Conservation (phyloP, 2,888 invertebrate genomes). For the Furcula furcula region DNA sequence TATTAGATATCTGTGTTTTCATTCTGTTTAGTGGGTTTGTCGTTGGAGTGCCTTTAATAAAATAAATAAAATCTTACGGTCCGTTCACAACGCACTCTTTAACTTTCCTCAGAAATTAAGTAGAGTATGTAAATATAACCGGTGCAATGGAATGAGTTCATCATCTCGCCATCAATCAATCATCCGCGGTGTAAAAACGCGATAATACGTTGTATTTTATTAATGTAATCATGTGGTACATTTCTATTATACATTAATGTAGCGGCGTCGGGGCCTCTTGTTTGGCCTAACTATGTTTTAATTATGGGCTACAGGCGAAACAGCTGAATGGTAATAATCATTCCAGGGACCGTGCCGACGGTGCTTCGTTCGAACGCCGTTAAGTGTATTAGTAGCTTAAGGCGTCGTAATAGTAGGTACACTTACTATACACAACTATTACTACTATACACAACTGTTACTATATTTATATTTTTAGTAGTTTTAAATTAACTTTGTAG, state of each 20-base stretch:
- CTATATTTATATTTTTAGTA: too few species aligned
- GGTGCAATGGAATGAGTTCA: conserved; percentile 18
- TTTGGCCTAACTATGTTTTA: conserved; percentile 76
- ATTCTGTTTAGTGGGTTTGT: too few species aligned
- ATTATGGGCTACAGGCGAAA: conserved; percentile 63
- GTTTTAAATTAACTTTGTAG: too few species aligned
- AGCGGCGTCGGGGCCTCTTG: conserved; percentile 46
- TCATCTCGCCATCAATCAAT: conserved; percentile 51
- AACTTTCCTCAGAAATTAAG: not conserved
- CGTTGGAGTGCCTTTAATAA: too few species aligned
- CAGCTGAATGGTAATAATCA: conserved; percentile 63
- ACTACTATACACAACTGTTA: too few species aligned
- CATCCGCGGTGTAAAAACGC: conserved; percentile 40
- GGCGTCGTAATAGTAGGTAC: too few species aligned
- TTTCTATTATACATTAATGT: conserved; percentile 77
- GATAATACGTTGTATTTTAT: conserved; percentile 44
- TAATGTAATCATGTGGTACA: conserved; percentile 67
- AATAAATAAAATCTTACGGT: not conserved
- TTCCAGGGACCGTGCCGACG: conserved; percentile 55
- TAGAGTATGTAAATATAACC: conserved; percentile 8
- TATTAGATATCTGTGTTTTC: too few species aligned
- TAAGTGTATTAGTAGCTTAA: too few species aligned
- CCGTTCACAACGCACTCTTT: not conserved
- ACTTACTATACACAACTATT: too few species aligned
- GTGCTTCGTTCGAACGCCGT: conserved; percentile 49